Evolutionary conservation across 2,113 vertebrate genomes (phyloP).

Genomic region (Eurypyga helias): DNA sequence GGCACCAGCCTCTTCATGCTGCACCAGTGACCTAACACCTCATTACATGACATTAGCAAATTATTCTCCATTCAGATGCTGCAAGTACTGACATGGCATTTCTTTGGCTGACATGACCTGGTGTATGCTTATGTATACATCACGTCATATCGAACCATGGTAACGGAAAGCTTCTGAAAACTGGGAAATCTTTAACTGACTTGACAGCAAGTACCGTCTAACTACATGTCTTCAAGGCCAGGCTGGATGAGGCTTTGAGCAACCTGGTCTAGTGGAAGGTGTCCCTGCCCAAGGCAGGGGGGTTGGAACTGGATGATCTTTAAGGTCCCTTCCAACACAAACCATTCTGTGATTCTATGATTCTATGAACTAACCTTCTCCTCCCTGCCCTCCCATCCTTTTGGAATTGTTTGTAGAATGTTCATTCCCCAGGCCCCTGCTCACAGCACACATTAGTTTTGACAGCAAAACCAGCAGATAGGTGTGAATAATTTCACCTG

Average conservation of each 20-base stretch:
- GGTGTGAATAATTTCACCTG: neutral
- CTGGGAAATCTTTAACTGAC: no score
- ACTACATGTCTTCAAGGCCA: no score
- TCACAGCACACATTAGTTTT: neutral
- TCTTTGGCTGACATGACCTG: neutral
- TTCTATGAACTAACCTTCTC: neutral
- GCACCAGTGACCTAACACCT: neutral
- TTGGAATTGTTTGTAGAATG: neutral
- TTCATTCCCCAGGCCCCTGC: neutral
- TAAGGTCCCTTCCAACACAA: no score
- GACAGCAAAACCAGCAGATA: neutral
- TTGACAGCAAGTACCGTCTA: no score
- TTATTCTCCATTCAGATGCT: neutral
- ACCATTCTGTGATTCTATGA: no score
- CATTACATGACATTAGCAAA: neutral
- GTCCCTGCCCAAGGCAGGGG: no score
- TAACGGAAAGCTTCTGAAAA: neutral
- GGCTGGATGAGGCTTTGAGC: no score
- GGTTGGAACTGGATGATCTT: no score
- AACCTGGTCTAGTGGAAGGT: no score
- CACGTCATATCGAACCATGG: accelerated
- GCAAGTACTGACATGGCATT: neutral
- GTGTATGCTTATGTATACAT: neutral
- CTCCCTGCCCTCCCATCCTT: neutral
- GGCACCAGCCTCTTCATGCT: neutral